Base-by-base conservation (phyloP, 2,797 vertebrate species). In the Chrysocyon brachyurus region DNA sequence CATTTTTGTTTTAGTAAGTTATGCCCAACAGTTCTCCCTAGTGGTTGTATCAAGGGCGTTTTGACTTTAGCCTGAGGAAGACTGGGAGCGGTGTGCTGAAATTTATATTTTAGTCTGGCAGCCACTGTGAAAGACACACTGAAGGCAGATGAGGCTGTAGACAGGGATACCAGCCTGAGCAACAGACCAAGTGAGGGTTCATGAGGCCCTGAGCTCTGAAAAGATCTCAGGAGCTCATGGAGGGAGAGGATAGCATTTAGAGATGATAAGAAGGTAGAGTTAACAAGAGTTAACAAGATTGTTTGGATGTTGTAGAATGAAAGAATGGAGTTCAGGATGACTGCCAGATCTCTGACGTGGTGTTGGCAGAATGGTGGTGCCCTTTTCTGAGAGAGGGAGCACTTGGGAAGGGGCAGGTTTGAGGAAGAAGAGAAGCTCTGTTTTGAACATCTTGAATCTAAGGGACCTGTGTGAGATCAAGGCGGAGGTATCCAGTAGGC, bases 381-480 rank as follows among this genome's bases (percentile, higher is more conserved):
- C 22, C 52, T 78, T 83, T 70, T 87, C 40, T 54, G 31, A 59
- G 59, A 54, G 46, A 83, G 28, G 63, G n/a, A 73, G 56, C 31
- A 19, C 15, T 21, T 61, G 84, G 17, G 70, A 57, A 84, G 63
- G 40, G 59, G 57, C 46, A 12, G 22, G n/a, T 31, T 66, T n/a
- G 59, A 91, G 68, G 75, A 64, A 89, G 83, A 78, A 75, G 91
- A 63, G 15, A 68, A 70, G 7, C 73, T 94, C 56, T 36, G 1
- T 64, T 93, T 93, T 19, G 90, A 94, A 59, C n/a, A 84, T 49
- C 19, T 24, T 79, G 19, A 73, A 59, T 79, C 68, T 36, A 79
- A 87, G 59, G 36, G 36, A 33, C 46, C 66, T 70, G 28, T 16
- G 36, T 36, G 40, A 91, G 91, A 78, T 75, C 19, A 52, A 88